Evolutionary conservation across 2,888 invertebrate genomes (phyloP), one percentile per base, ranked within the genome.

Genomic region (Ellobium chinense): DNA sequence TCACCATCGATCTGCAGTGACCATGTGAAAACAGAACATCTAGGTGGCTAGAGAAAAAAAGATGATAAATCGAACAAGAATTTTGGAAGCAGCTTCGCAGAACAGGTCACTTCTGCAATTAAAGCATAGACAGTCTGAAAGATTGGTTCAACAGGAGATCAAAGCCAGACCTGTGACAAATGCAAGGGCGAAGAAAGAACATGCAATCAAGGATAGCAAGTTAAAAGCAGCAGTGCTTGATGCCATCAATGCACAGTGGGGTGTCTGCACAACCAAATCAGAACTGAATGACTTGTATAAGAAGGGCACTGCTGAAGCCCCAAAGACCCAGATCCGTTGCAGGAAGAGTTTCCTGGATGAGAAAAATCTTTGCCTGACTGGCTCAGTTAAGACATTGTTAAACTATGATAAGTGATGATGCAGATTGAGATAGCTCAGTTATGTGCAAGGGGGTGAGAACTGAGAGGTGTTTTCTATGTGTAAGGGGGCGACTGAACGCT

Each of bases 1-100:
- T 18, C 65, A 65, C 29, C 65, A 65, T 65, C 27, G 21, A 7
- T 65, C 65, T 12, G 12, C 65, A 29, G 65, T 65, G 12, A 65
- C 65, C 12, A 65, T 65, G 65, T 65, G 65, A 31, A 65, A 65
- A 31, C 65, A 65, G 18, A 65, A 65, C 34, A 29, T n/a, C 65
- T 12, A 31, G 12, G 29, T 65, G 65, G 65, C 29, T 65, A 31
- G 65, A 65, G 9, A 65, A 31, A 24, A 24, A 65, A 31, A 24
- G 9, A 46, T 18, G 9, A 12, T 12, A 46, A 18, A 46, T 18
- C 7, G 46, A 46, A 46, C 46, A 46, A 46, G 18, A 18, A 46
- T 46, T 46, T 46, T 46, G 46, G 46, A 7, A 46, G 46, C 46
- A 46, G 46, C 46, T 46, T 46, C 18, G 18, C 7, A 46, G 18